phyloP scores from a whole-genome alignment of 2,797 vertebrate species.

The Thamnophis elegans region DNA sequence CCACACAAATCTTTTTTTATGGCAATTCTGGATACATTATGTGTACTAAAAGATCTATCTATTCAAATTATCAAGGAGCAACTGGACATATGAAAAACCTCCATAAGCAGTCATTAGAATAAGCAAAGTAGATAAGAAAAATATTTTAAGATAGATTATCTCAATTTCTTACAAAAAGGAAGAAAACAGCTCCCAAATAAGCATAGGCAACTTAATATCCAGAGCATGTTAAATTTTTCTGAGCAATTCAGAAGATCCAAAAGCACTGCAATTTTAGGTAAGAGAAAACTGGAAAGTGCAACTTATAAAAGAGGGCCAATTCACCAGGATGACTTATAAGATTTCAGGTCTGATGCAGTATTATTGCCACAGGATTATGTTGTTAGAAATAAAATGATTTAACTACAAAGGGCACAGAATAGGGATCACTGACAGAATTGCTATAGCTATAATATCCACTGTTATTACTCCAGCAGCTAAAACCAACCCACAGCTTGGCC shows the following conservation, averaged over 20 bases:
- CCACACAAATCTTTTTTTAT: not conserved
- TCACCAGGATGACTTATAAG: not conserved
- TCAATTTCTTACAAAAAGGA: not conserved
- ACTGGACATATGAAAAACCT: not conserved
- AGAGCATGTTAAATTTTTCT: not conserved
- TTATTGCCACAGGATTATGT: not conserved
- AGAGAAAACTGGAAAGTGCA: not conserved
- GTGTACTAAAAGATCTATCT: not conserved
- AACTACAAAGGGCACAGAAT: not conserved
- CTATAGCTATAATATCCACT: not conserved
- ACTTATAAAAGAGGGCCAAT: not conserved
- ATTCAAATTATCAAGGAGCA: not conserved
- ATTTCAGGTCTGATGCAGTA: not conserved
- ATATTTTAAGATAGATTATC: not conserved
- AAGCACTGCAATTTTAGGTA: not conserved
- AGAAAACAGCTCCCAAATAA: not conserved
- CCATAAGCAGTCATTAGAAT: not conserved
- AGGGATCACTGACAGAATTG: not conserved
- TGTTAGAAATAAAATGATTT: not conserved
- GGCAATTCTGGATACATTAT: not conserved
- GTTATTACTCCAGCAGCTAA: not conserved
- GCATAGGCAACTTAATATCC: not conserved
- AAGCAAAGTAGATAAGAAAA: not conserved
- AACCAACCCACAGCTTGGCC: not conserved
- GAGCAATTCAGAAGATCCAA: not conserved